Base-by-base conservation (phyloP, 2,888 invertebrate species). In the Altica lythri region DNA sequence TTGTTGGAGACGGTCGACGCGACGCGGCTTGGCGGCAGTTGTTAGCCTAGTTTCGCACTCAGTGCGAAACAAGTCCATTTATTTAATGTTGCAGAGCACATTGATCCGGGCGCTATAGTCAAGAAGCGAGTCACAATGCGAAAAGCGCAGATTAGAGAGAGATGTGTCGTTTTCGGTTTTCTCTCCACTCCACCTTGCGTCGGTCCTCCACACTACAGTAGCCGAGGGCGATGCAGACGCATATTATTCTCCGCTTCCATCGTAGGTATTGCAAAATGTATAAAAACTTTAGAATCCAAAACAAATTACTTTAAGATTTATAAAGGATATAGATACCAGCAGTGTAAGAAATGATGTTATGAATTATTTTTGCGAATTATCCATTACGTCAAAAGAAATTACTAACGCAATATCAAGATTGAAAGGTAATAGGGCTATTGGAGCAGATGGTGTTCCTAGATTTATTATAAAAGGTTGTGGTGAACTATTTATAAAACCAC, bases 81-180 rank as follows among this genome's bases (percentile, higher is more conserved):
- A 49, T 53, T 56, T 57, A 57, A 59, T 44, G 46, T 45, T 44
- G 46, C 30, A 19, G 16, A 29, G 46, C 53, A 53, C 60, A 60
- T 57, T 60, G 60, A 60, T 55, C 60, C 29, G 46, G 32, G 47
- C 43, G 49, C 49, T 30, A 49, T 32, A 50, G 38, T 53, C 44
- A 48, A 57, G 55, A 59, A 53, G 47, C 49, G 54, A 55, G 54
- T 50, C 55, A 57, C 57, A 53, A 49, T 58, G 54, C 54, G 55
- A 51, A 50, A 46, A 58, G 54, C 44, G 58, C 53, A 55, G 57
- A 53, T 53, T 55, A 50, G 29, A 46, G 57, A 55, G 57, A 43
- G 59, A 53, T 57, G 55, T 30, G 18, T 45, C 45, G 40, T n/a
- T n/a, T n/a, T n/a, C n/a, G n/a, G n/a, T n/a, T n/a, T n/a, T n/a